Conservation (phyloP, 1,140 invertebrate genomes). For the Drosophila micromelanica region DNA sequence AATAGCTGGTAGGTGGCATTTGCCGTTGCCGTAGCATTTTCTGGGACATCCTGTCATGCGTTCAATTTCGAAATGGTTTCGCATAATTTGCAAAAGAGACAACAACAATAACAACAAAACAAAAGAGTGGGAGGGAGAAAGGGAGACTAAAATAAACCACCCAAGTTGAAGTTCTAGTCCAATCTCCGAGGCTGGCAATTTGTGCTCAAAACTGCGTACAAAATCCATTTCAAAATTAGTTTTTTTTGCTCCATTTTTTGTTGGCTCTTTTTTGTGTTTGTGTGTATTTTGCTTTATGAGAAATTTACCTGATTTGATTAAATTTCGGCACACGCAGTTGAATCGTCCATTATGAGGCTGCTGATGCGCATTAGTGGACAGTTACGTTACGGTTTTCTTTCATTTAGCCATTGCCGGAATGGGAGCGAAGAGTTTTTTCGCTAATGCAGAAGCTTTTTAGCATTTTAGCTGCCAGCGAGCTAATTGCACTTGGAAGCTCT, state of each 20-base stretch:
- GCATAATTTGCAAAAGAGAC: conserved; percentile 79
- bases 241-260: conserved; percentile 45
- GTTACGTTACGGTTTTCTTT: conserved; percentile 21
- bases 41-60: conserved; percentile 68
- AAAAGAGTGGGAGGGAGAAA: conserved; percentile 2
- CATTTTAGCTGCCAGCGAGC: no score
- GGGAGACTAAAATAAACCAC: conserved; percentile 10
- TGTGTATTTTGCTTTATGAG: conserved; percentile 73
- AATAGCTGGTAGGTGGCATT: conserved; percentile 9
- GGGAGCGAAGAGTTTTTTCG: not conserved
- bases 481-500: conserved; percentile 13
- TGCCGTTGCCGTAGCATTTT: conserved; percentile 24
- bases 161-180: conserved; percentile 33
- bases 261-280: conserved; percentile 27
- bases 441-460: conserved; percentile 14
- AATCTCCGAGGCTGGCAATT: conserved; percentile 55
- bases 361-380: conserved; percentile 52
- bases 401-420: not conserved
- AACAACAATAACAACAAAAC: conserved; percentile 8
- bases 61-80: conserved; percentile 84
- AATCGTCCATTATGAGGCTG: conserved; percentile 20
- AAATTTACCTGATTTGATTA: conserved; percentile 84
- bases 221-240: conserved; percentile 83
- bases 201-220: conserved; percentile 81
- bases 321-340: conserved; percentile 49